A percentile compares a stretch with the other conserved stretches of the same genome.
These are phyloP conservation scores for Spea multiplicata DNA, from an alignment of 2,113 vertebrate species.

Conservation along the genomic window DNA sequence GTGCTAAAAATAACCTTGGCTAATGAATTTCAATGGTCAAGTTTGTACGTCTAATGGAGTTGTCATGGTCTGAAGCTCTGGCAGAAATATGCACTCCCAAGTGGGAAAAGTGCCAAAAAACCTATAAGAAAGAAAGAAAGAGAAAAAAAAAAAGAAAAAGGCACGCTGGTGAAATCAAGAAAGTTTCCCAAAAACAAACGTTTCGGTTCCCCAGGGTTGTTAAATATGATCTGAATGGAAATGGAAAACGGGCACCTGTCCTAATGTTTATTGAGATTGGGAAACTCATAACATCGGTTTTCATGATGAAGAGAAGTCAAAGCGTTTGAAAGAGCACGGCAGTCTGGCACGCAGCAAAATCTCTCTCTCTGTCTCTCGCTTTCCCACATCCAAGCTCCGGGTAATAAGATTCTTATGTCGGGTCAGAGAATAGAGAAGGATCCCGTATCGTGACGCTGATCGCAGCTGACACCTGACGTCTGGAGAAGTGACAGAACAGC, in stretches of 20 bases:
- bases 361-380: constrained; percentile 7
- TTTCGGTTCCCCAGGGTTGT: constrained; percentile 35
- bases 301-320: constrained; percentile 47
- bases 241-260: constrained; percentile 48
- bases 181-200: constrained; percentile 44
- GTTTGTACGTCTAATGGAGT: constrained; percentile 37
- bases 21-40: constrained; percentile 42
- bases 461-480: constrained; percentile 10
- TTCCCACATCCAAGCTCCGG: constrained; percentile 31
- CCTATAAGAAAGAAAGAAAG: not conserved
- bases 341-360: constrained; percentile 28
- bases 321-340: constrained; percentile 38
- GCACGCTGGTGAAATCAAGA: constrained; percentile 36
- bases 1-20: constrained; percentile 36
- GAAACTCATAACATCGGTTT: constrained; percentile 46
- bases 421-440: constrained; percentile 23
- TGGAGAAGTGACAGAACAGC: not conserved
- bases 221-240: constrained; percentile 45
- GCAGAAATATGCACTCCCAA: constrained; percentile 24
- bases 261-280: constrained; percentile 49
- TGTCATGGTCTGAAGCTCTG: constrained; percentile 36
- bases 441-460: constrained; percentile 7
- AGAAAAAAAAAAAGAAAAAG: constrained; percentile 7
- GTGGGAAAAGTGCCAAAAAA: constrained; percentile 19
- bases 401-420: constrained; percentile 45